Percentiles rank a stretch among this genome's conserved stretches.
These are phyloP conservation scores for Cyrtonyx montezumae DNA, from an alignment of 2,113 vertebrate species.

Conservation along the genomic window DNA sequence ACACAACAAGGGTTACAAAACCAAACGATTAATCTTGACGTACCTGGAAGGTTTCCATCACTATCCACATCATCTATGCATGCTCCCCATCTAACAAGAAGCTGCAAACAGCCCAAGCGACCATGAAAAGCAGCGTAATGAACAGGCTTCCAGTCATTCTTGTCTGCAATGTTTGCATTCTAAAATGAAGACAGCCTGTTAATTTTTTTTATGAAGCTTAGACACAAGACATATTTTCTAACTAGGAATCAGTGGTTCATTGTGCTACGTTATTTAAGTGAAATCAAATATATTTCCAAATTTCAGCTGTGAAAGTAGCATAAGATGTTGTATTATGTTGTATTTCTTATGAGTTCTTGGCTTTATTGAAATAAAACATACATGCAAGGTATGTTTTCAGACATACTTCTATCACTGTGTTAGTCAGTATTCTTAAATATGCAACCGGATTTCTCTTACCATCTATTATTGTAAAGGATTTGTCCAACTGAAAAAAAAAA, in stretches of 20 bases:
- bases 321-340: too few relatives aligned
- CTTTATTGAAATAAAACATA: neutral
- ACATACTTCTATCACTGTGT: neutral
- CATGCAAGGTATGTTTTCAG: neutral
- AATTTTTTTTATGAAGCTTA: conserved; percentile 15
- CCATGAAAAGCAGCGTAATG: conserved; percentile 86
- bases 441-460: neutral
- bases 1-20: neutral
- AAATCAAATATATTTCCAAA: neutral
- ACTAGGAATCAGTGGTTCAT: neutral
- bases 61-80: conserved; percentile 76
- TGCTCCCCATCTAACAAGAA: conserved; percentile 82
- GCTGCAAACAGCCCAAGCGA: conserved; percentile 83
- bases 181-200: conserved; percentile 60
- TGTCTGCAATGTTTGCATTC: conserved; percentile 77
- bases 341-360: neutral
- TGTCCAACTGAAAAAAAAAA: neutral
- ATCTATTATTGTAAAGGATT: neutral
- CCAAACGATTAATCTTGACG: neutral
- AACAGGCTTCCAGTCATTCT: conserved; percentile 78
- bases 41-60: conserved; percentile 85
- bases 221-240: neutral
- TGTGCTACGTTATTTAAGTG: neutral
- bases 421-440: neutral
- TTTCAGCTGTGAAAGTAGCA: neutral